Base-by-base conservation (phyloP, 2,797 vertebrate genomes). In the Cottoperca gobio region DNA sequence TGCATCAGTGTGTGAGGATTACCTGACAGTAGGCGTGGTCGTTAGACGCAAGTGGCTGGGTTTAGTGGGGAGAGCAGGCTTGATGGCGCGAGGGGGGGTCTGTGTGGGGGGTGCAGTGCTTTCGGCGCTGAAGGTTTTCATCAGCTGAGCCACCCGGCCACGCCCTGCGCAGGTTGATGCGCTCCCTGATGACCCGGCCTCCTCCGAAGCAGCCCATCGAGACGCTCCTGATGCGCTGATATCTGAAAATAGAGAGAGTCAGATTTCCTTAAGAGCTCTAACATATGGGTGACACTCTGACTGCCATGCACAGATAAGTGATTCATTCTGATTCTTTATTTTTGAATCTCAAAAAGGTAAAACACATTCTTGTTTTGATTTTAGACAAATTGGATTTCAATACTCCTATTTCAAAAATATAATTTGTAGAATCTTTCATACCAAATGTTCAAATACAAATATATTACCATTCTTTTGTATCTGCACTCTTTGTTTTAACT, bases 71-170 rank as follows among this genome's bases (percentile, higher is more conserved):
- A 95, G 77, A 1, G 93, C 82, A 3, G 94, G 95, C 82, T 95
- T 95, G 82, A 86, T 67, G 72, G 83, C 33, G 23, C 81, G 84
- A 2, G 86, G 1, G 0, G 86, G 46, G 10, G 79, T 55, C 43
- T 89, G 85, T 14, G 82, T 7, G 24, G 86, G 60, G 35, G 76
- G 8, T 2, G 62, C 4, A 4, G 70, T 0, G 48, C 6, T 64
- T 16, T 91, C 84, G 0, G 26, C 52, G 17, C 82, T 93, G 67
- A 95, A 95, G 78, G 85, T 93, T 86, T 95, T 95, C 93, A 92
- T 94, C 70, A 95, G 91, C 87, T 94, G 91, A 58, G 94, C 94
- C 73, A 95, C 95, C 0, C 94, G 91, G 49, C 95, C 94, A 3
- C 89, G 91, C 70, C 93, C 92, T 11, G 85, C 57, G 16, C 81